Evolutionary conservation across 2,797 vertebrate genomes (phyloP).

Genomic region (Harpagifer antarcticus): DNA sequence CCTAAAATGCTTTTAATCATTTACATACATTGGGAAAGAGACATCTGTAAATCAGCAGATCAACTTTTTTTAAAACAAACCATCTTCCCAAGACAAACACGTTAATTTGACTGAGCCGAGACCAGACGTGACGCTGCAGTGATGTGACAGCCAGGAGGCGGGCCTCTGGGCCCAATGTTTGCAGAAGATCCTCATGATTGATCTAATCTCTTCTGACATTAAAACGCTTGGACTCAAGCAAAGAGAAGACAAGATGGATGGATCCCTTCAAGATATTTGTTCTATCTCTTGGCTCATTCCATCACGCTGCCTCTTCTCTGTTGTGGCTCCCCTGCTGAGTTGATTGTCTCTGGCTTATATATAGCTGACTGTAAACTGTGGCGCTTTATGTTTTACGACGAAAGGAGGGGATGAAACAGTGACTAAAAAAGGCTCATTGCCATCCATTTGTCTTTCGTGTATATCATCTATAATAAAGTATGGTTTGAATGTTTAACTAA

Average conservation of each 20-base stretch:
- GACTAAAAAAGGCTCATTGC: conserved; percentile 52
- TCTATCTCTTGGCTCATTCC: conserved; percentile 24
- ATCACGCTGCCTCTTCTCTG: conserved; percentile 19
- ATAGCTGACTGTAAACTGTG: conserved; percentile 30
- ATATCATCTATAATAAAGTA: conserved; percentile 60
- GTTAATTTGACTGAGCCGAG: too few species aligned
- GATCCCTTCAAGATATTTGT: conserved; percentile 28
- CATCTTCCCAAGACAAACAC: too few species aligned
- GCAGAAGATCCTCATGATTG: not conserved
- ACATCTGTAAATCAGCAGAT: too few species aligned
- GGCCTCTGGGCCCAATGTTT: too few species aligned
- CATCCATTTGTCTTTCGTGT: conserved; percentile 60
- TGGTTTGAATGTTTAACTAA: conserved; percentile 37
- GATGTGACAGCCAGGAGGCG: too few species aligned
- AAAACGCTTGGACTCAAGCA: conserved; percentile 18
- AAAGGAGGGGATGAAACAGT: conserved; percentile 46
- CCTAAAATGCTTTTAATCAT: too few species aligned
- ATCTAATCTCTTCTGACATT: not conserved
- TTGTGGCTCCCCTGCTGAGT: conserved; percentile 34
- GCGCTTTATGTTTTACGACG: conserved; percentile 31
- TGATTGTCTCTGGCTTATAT: conserved; percentile 26
- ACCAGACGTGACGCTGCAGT: too few species aligned
- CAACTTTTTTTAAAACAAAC: too few species aligned
- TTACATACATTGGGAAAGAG: too few species aligned
- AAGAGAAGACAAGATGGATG: conserved; percentile 38